phyloP scores from a whole-genome alignment of 2,888 invertebrate species.

The Phragmatobia fuliginosa region DNA sequence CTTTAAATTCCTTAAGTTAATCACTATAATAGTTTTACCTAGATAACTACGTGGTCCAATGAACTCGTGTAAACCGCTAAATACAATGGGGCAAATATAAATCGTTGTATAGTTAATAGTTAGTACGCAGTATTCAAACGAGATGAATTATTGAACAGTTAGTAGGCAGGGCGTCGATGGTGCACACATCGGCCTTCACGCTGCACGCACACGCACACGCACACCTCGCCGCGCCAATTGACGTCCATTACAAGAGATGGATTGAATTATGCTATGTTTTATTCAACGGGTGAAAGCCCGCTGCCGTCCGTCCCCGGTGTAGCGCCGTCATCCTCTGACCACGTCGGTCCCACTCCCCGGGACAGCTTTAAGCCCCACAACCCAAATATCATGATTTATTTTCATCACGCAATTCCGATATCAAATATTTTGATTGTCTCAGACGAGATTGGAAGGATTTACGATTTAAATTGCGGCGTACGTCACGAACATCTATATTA shows the following conservation, averaged over 20 bases:
- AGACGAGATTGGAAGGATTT: constrained; percentile 10
- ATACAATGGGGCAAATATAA: neutral
- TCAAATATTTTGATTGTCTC: constrained; percentile 19
- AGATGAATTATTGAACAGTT: constrained; percentile 35
- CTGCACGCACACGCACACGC: constrained; percentile 24
- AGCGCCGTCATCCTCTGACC: constrained; percentile 2
- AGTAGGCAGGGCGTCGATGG: neutral
- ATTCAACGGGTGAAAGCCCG: constrained; percentile 25
- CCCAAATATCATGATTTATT: constrained; percentile 19
- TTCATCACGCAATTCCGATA: constrained; percentile 14
- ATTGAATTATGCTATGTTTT: constrained; percentile 40
- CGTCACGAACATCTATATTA: neutral
- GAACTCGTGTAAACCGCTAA: neutral
- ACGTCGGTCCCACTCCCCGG: neutral
- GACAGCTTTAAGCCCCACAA: constrained; percentile 2
- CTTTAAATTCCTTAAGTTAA: neutral
- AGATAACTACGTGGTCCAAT: neutral
- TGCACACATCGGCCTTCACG: constrained; percentile 21
- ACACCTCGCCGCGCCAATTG: constrained; percentile 12
- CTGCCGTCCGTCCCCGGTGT: neutral
- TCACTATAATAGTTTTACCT: too few relatives aligned
- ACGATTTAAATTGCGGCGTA: neutral
- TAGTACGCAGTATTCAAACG: constrained; percentile 15
- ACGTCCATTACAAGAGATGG: constrained; percentile 28
- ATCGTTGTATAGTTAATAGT: constrained; percentile 6